Conservation (phyloP, 2,797 vertebrate genomes). For the Macroramphosus scolopax region DNA sequence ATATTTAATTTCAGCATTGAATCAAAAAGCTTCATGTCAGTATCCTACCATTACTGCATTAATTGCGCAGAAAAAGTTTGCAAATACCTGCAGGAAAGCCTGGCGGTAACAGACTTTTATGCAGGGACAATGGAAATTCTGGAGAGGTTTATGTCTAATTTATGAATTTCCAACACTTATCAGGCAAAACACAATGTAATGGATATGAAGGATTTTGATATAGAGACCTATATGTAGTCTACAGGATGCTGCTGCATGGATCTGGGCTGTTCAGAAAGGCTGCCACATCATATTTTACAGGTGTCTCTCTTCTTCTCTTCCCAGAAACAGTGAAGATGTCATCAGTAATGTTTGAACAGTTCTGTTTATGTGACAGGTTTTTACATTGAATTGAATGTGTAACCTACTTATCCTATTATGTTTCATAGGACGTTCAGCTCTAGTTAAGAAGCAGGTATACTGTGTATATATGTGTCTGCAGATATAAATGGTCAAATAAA, state of each 20-base stretch:
- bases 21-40: too few species aligned
- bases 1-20: not conserved
- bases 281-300: not conserved
- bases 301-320: not conserved
- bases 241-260: not conserved
- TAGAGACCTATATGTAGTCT: too few species aligned
- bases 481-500: not conserved
- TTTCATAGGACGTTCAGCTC: slow-evolving; percentile 6
- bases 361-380: slow-evolving; percentile 23
- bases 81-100: too few species aligned
- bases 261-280: not conserved
- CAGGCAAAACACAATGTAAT: not conserved
- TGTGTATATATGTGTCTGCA: not conserved
- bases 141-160: not conserved
- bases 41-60: not conserved
- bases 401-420: slow-evolving; percentile 6
- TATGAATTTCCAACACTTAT: too few species aligned
- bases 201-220: too few species aligned
- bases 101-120: slow-evolving; percentile 1
- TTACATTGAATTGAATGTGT: slow-evolving; percentile 2
- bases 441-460: not conserved
- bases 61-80: slow-evolving; percentile 28
- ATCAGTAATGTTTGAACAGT: slow-evolving; percentile 8
- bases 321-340: slow-evolving; percentile 6
- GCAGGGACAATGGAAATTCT: not conserved